These are phyloP conservation scores for Poeciliopsis turrubarensis DNA, from an alignment of 2,113 vertebrate species.

Conservation along the genomic window DNA sequence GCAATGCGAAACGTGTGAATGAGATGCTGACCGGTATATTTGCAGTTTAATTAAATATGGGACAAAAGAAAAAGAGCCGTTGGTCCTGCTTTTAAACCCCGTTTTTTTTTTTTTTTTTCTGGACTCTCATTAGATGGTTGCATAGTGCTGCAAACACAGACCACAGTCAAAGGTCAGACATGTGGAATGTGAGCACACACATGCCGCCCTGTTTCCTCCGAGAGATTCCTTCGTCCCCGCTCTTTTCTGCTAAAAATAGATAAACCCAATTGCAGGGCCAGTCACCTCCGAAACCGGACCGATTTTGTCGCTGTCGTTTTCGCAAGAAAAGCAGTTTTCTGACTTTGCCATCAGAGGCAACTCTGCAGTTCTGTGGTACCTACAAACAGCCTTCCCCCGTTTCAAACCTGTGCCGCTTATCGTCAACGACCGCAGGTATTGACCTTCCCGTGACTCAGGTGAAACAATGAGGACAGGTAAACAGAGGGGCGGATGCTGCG, in stretches of 20 bases:
- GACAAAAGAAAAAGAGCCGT: neutral
- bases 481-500: conserved; percentile 24
- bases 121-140: conserved; percentile 90
- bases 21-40: conserved; percentile 27
- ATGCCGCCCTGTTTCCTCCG: conserved; percentile 85
- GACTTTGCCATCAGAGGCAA: conserved; percentile 68
- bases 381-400: conserved; percentile 44
- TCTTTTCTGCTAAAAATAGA: conserved; percentile 86
- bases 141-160: conserved; percentile 84
- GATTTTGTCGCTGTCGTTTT: conserved; percentile 74
- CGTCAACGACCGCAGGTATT: conserved; percentile 9
- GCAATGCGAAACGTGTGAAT: conserved; percentile 27
- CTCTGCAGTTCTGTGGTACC: conserved; percentile 26
- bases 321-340: conserved; percentile 93
- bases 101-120: conserved; percentile 70
- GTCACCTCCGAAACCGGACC: conserved; percentile 82
- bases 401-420: conserved; percentile 16
- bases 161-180: conserved; percentile 89
- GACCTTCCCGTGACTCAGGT: conserved; percentile 32
- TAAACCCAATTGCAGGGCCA: conserved; percentile 80
- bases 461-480: conserved; percentile 43
- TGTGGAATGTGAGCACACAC: conserved; percentile 87
- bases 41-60: conserved; percentile 45
- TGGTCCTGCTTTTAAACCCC: conserved; percentile 80
- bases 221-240: conserved; percentile 80